phyloP scores from a whole-genome alignment of 37 sponge, comb jelly and placozoan species.

The Aphrocallistes beatrix region DNA sequence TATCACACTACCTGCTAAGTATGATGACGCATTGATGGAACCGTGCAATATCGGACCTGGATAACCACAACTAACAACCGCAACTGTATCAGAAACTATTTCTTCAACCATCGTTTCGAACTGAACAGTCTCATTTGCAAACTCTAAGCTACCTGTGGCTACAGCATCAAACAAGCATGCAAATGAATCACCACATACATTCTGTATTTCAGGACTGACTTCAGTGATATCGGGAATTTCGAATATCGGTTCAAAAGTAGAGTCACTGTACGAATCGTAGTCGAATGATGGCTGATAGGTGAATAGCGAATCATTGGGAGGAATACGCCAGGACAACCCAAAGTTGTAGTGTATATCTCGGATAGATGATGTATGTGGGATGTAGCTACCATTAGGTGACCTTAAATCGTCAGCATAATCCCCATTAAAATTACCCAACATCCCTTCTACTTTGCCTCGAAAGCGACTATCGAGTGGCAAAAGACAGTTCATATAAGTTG shows the following conservation, averaged over 20 bases:
- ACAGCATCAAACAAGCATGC: background rate
- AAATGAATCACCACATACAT: background rate
- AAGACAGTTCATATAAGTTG: background rate
- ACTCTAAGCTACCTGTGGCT: background rate
- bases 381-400: background rate
- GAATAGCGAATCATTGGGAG: background rate
- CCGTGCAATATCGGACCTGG: background rate
- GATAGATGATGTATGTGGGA: background rate
- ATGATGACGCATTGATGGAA: background rate
- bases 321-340: background rate
- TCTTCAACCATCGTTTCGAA: background rate
- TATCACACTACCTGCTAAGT: background rate
- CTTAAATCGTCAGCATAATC: background rate
- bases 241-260: background rate
- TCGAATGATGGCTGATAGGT: slow-evolving; percentile 4
- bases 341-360: background rate
- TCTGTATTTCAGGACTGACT: background rate
- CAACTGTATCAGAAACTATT: background rate
- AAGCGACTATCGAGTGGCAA: background rate
- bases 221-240: background rate
- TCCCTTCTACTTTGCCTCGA: background rate
- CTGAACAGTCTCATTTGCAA: background rate
- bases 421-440: background rate
- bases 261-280: background rate
- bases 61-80: background rate